phyloP scores from a whole-genome alignment of 1,140 invertebrate species.

The Bombus picipes region DNA sequence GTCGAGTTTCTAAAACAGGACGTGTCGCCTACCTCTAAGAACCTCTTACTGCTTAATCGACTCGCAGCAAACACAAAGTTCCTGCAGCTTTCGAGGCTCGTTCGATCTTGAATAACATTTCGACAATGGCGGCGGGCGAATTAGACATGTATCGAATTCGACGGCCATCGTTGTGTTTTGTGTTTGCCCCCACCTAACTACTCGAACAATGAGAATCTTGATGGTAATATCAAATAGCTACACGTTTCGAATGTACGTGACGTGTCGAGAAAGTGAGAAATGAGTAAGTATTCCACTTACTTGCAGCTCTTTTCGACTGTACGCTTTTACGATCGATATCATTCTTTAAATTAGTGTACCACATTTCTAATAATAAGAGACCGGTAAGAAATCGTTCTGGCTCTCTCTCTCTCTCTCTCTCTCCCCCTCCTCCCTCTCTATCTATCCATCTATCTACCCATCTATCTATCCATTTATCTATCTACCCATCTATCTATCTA shows the following conservation, averaged over 20 bases:
- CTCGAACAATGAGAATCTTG: background rate
- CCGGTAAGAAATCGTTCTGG: too few relatives aligned
- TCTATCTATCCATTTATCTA: too few relatives aligned
- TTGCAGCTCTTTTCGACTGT: too few relatives aligned
- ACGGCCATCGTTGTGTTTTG: too few relatives aligned
- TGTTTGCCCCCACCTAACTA: background rate
- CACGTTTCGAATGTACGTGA: background rate
- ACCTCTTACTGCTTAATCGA: background rate
- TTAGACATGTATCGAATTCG: background rate
- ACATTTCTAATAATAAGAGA: too few relatives aligned
- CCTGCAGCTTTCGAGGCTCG: too few relatives aligned
- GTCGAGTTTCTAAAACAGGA: background rate
- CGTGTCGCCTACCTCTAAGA: background rate
- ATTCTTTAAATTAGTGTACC: too few relatives aligned
- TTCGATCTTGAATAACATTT: background rate
- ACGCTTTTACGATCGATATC: too few relatives aligned
- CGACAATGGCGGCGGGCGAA: background rate
- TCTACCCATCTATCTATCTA: too few relatives aligned
- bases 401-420: too few relatives aligned
- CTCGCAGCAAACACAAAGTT: background rate
- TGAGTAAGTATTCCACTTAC: too few relatives aligned
- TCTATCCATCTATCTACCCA: too few relatives aligned
- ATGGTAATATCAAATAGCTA: background rate
- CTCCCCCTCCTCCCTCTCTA: rapidly evolving
- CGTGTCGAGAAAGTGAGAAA: background rate